Base-by-base conservation (phyloP, 2,888 invertebrate genomes). In the Cremastinae sp. region DNA sequence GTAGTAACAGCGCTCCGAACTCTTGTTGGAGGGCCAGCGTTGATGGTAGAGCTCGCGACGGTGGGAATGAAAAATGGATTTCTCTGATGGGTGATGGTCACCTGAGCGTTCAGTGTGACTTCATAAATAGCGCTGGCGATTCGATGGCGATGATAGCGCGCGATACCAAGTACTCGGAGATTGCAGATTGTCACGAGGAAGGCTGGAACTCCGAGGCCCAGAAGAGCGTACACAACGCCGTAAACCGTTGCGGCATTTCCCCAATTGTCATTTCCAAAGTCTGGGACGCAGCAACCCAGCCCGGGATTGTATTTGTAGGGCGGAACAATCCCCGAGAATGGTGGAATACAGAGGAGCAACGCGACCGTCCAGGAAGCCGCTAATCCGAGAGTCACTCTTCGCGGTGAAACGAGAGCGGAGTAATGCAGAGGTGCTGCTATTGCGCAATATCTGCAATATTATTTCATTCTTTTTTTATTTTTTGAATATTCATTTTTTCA, bases 51-150 rank as follows among this genome's bases (percentile, higher is more conserved):
- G 10, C 93, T 91, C 0, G 94, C 93, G 0, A 93, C 93, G 0
- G 93, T 93, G 28, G 94, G 94, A 53, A 94, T 92, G 78, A 94
- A 93, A 87, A 95, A 95, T 7, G 95, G 95, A 85, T 95, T 95
- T 79, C 95, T 91, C 87, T 95, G 95, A 85, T 95, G 95, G 0
- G 95, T 95, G 82, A 95, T 95, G 58, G 95, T 95, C 79, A 96
- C 96, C 90, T 96, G 96, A 0, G 96, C 96, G 7, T 95, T 95
- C 62, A 96, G 89, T 0, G 96, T 96, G 47, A 96, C 95, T 91
- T 96, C 95, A 90, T 95, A 96, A 80, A 96, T 95, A 20, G 96
- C 96, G 53, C 95, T 95, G 28, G 96, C 95, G 81, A 96, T 96
- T 74, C 96, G 92, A 87, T 96, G 96, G 4, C 95, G 92, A 85